These are phyloP conservation scores for Neotoxoptera formosana DNA, from an alignment of 1,140 invertebrate species.

Conservation along the genomic window DNA sequence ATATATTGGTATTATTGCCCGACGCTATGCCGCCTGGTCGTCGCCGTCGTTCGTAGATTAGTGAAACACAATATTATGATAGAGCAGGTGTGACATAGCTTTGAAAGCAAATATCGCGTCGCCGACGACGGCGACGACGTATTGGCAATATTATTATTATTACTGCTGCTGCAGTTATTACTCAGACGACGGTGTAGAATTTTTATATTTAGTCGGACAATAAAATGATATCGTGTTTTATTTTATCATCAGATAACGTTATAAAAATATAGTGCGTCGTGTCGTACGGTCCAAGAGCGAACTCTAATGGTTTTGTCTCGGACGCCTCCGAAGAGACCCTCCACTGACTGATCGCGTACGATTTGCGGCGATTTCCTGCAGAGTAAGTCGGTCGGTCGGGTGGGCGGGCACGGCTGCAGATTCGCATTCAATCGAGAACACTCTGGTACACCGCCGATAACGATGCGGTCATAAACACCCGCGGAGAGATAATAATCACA, in stretches of 20 bases:
- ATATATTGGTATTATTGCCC: slow-evolving; percentile 24
- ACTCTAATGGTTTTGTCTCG: too few relatives aligned
- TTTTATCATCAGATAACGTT: background rate
- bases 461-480: background rate
- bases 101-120: background rate
- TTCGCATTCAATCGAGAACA: background rate
- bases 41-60: slow-evolving; percentile 6
- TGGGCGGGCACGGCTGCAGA: background rate
- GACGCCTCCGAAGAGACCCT: too few relatives aligned
- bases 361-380: background rate
- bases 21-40: slow-evolving; percentile 19
- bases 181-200: background rate
- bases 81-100: slow-evolving; percentile 46
- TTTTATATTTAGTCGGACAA: background rate
- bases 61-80: slow-evolving; percentile 39
- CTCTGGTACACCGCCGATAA: background rate
- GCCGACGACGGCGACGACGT: background rate
- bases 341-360: background rate
- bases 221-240: background rate
- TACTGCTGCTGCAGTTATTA: too few relatives aligned
- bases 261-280: background rate
- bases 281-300: too few relatives aligned
- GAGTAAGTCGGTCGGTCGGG: background rate
- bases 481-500: background rate
- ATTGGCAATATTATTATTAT: background rate